Conservation (phyloP, 2,888 invertebrate genomes). For the Cancer borealis region DNA sequence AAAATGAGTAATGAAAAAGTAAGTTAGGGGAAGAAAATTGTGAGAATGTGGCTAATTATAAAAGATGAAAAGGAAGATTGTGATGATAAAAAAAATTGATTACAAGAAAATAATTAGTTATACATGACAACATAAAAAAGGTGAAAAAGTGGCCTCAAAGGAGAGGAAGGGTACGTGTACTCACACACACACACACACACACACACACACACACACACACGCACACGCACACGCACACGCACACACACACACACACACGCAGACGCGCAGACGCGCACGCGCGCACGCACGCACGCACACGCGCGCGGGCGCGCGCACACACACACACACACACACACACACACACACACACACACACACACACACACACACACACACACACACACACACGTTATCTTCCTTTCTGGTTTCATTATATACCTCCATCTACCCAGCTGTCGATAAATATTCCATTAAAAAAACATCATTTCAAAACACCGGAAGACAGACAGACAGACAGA, state of each 20-base stretch:
- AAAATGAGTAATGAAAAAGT: neutral
- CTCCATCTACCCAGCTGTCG: neutral
- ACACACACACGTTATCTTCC: neutral
- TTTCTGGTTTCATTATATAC: neutral
- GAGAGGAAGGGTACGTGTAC: neutral
- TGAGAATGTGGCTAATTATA: neutral
- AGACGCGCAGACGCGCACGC: neutral
- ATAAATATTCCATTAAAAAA: conserved; percentile 1
- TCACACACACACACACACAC: neutral
- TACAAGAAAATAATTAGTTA: neutral
- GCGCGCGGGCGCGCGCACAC: too few species aligned
- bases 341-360: too few species aligned
- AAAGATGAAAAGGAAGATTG: neutral
- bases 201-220: neutral
- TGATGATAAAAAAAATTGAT: neutral
- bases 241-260: neutral
- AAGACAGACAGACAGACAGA: too few species aligned
- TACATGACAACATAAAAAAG: neutral
- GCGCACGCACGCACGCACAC: neutral
- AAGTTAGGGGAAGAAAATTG: neutral
- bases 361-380: too few species aligned
- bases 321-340: too few species aligned
- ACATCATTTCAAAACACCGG: neutral
- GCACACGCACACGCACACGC: neutral
- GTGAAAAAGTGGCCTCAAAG: neutral